Conservation (phyloP, 2,113 vertebrate genomes). For the Oreochromis aureus region DNA sequence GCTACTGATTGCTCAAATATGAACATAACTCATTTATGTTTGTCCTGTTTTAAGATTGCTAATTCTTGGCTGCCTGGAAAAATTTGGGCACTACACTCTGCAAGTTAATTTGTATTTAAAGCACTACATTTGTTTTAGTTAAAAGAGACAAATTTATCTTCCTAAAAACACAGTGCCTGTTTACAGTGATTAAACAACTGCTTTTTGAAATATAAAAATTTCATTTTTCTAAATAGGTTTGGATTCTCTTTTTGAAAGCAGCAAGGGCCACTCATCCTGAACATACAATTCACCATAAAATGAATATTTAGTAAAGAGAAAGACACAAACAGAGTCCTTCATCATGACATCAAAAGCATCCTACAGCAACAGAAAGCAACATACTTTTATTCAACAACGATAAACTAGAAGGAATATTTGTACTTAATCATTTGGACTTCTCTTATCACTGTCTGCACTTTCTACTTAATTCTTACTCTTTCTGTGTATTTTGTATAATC, state of each 20-base stretch:
- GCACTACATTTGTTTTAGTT: neutral
- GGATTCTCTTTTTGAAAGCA: neutral
- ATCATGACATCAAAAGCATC: neutral
- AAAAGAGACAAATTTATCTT: neutral
- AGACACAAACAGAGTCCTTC: neutral
- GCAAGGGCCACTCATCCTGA: neutral
- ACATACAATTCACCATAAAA: neutral
- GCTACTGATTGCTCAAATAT: fast-evolving
- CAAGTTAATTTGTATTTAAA: neutral
- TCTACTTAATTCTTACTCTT: neutral
- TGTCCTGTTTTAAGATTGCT: neutral
- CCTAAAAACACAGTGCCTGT: fast-evolving
- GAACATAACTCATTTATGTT: neutral
- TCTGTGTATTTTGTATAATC: neutral
- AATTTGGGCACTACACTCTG: neutral
- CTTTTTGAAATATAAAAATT: neutral
- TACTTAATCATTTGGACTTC: neutral
- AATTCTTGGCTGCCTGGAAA: neutral
- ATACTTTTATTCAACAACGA: neutral
- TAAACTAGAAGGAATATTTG: neutral
- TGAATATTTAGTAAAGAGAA: neutral
- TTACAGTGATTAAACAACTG: neutral
- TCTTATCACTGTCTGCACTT: neutral
- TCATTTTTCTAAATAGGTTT: neutral
- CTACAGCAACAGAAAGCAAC: neutral